phyloP scores from a whole-genome alignment of 2,113 vertebrate species.

The Ictalurus furcatus region DNA sequence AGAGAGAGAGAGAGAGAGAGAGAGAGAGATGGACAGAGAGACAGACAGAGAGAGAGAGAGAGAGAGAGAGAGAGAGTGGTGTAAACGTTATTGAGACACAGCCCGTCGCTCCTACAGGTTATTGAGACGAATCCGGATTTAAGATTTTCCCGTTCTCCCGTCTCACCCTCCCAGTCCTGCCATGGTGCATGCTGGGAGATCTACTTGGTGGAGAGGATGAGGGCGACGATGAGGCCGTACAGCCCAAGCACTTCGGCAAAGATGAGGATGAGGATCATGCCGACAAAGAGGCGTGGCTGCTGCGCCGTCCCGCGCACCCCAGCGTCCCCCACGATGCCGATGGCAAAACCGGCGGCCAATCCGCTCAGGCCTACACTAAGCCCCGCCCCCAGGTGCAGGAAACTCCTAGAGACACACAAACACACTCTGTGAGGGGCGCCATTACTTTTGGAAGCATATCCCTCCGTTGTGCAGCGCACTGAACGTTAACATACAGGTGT shows the following conservation, averaged over 20 bases:
- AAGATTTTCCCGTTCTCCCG: no score
- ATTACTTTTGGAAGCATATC: not conserved
- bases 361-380: constrained; percentile 96
- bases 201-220: constrained; percentile 98
- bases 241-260: constrained; percentile 98
- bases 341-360: constrained; percentile 95
- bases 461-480: not conserved
- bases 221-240: constrained; percentile 96
- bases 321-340: constrained; percentile 95
- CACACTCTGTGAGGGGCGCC: not conserved
- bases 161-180: not conserved
- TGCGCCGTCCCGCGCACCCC: constrained; percentile 96
- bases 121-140: no score
- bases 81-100: not conserved
- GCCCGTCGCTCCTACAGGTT: not conserved
- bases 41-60: no score
- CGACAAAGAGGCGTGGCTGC: constrained; percentile 96
- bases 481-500: not conserved
- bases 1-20: not conserved
- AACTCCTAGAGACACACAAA: constrained; percentile 79
- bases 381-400: constrained; percentile 94
- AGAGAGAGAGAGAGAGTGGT: not conserved
- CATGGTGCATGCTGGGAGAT: not conserved
- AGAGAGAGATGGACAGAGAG: not conserved
- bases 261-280: constrained; percentile 99